Conservation (phyloP, 1,140 invertebrate species). For the Bemisia tabaci region DNA sequence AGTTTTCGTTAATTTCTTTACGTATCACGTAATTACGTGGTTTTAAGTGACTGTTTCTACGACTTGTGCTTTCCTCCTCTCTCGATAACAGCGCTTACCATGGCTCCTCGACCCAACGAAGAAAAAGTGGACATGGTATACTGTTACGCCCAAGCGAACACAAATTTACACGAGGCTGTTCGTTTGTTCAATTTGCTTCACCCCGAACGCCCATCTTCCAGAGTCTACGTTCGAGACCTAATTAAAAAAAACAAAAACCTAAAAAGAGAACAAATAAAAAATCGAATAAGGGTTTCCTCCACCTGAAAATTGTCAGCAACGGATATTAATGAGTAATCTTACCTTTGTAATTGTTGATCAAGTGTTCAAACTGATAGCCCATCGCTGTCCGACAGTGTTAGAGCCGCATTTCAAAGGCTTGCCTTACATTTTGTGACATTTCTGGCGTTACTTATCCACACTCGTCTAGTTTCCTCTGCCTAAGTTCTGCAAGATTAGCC, state of each 20-base stretch:
- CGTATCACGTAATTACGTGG: too few relatives aligned
- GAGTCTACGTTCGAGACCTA: neutral
- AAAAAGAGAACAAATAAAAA: too few relatives aligned
- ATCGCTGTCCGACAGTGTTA: too few relatives aligned
- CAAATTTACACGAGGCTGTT: neutral
- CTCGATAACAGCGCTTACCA: neutral
- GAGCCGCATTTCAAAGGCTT: conserved; percentile 7
- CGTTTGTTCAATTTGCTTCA: neutral
- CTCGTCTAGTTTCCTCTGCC: conserved; percentile 11
- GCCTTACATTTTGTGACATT: conserved; percentile 12
- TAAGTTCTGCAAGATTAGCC: conserved; percentile 14
- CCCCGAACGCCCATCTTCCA: neutral
- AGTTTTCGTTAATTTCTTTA: too few relatives aligned
- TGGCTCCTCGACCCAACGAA: neutral
- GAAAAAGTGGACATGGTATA: neutral
- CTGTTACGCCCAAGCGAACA: neutral
- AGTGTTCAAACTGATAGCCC: too few relatives aligned
- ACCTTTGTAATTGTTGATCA: too few relatives aligned
- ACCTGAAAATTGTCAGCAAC: too few relatives aligned
- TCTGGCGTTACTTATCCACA: conserved; percentile 6
- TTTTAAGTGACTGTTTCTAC: too few relatives aligned
- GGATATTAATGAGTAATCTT: too few relatives aligned
- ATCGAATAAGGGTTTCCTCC: too few relatives aligned
- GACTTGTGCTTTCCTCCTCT: too few relatives aligned
- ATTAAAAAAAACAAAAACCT: too few relatives aligned